Conservation (phyloP, 2,113 vertebrate species). For the Psilopogon haemacephalus region DNA sequence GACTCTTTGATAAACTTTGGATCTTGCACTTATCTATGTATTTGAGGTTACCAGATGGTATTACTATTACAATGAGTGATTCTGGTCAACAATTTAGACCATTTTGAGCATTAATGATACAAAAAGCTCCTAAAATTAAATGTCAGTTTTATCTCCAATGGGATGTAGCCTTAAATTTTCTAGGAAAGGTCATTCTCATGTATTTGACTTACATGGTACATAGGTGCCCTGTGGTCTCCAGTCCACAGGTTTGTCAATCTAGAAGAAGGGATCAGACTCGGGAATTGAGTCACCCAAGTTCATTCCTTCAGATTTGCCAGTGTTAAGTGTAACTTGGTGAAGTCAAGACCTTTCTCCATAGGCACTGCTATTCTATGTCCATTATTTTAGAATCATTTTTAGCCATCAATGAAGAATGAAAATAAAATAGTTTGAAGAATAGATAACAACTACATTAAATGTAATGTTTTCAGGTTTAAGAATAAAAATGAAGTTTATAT, state of each 20-base stretch:
- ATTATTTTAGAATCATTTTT: background rate
- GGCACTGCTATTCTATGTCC: accelerated
- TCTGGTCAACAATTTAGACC: background rate
- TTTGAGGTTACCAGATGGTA: background rate
- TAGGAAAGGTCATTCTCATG: background rate
- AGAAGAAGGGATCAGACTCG: background rate
- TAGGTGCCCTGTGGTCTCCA: background rate
- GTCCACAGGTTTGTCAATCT: background rate
- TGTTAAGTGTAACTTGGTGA: background rate
- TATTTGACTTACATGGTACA: background rate
- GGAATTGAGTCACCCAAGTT: background rate
- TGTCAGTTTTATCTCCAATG: background rate
- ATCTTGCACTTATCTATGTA: background rate
- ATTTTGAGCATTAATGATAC: background rate
- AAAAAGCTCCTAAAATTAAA: background rate
- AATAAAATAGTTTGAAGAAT: background rate
- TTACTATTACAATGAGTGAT: background rate
- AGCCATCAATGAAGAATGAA: background rate
- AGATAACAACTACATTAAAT: background rate
- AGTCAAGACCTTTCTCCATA: background rate
- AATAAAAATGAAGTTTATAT: accelerated
- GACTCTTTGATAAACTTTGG: background rate
- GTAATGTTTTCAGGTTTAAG: background rate
- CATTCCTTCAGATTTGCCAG: background rate
- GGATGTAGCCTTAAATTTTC: background rate